Evolutionary conservation across 2,888 invertebrate species (phyloP).

Genomic region (Monochamus alternatus): DNA sequence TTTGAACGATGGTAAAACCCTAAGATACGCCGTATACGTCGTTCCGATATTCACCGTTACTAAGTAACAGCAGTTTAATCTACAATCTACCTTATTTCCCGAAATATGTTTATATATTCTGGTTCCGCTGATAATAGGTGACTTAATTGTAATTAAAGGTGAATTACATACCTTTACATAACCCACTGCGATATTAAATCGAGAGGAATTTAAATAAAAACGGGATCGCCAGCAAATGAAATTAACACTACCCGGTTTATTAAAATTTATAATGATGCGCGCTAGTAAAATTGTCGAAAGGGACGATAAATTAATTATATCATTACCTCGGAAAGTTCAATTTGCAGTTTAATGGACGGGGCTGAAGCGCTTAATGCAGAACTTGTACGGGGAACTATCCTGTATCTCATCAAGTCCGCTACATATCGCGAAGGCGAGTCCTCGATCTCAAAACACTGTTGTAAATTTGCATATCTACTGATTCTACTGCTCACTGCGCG

Average conservation of each 20-base stretch:
- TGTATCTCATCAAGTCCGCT: neutral
- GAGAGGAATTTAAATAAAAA: neutral
- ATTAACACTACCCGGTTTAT: neutral
- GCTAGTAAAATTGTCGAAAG: conserved; percentile 14
- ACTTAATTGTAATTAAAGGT: too few species aligned
- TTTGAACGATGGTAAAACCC: too few species aligned
- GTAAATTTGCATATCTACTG: conserved; percentile 1
- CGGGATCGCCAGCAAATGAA: neutral
- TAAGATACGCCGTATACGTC: too few species aligned
- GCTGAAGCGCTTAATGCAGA: conserved; percentile 13
- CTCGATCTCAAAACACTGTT: conserved; percentile 4
- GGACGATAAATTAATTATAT: conserved; percentile 32
- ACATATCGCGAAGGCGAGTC: neutral
- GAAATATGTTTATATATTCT: too few species aligned
- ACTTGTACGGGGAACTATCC: neutral
- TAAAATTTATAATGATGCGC: conserved; percentile 19
- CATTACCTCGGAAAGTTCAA: conserved; percentile 25
- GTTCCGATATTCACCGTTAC: too few species aligned
- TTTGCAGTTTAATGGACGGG: conserved; percentile 29
- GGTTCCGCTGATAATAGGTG: too few species aligned
- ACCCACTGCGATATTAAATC: too few species aligned
- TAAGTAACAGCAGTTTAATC: too few species aligned
- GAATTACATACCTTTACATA: too few species aligned
- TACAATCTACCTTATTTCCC: too few species aligned
- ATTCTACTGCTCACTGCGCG: neutral